These are phyloP conservation scores for Ferrisia virgata DNA, from an alignment of 2,888 invertebrate species.

Conservation along the genomic window DNA sequence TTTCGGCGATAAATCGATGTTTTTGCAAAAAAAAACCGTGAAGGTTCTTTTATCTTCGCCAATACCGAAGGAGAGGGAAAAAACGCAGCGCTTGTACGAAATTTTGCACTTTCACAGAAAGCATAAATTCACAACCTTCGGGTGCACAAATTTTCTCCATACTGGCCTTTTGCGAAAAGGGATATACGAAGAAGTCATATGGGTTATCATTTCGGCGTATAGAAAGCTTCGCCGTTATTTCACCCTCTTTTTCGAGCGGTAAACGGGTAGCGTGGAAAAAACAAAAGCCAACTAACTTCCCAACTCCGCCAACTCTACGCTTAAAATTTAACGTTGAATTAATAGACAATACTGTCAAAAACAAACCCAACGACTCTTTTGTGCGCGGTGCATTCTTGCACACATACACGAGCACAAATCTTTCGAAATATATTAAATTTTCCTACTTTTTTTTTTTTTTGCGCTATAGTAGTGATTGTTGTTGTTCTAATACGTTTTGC, in stretches of 20 bases:
- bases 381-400: conserved; percentile 37
- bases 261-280: conserved; percentile 1
- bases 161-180: conserved; percentile 22
- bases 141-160: conserved; percentile 31
- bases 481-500: background rate
- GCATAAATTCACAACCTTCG: conserved; percentile 35
- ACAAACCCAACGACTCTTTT: conserved; percentile 41
- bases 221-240: conserved; percentile 23
- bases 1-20: background rate
- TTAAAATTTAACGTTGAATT: conserved; percentile 42
- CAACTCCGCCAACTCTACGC: conserved; percentile 1
- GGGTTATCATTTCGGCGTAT: conserved; percentile 24
- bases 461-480: background rate
- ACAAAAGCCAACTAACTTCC: conserved; percentile 31
- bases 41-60: background rate
- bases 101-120: conserved; percentile 19
- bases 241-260: conserved; percentile 6
- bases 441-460: background rate
- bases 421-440: conserved; percentile 5
- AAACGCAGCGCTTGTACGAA: background rate
- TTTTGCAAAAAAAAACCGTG: background rate
- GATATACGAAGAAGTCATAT: conserved; percentile 17
- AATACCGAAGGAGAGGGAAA: background rate
- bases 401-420: conserved; percentile 22
- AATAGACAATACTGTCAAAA: conserved; percentile 44